Conservation (phyloP, 2,113 vertebrate genomes). For the Tyrannus savana region DNA sequence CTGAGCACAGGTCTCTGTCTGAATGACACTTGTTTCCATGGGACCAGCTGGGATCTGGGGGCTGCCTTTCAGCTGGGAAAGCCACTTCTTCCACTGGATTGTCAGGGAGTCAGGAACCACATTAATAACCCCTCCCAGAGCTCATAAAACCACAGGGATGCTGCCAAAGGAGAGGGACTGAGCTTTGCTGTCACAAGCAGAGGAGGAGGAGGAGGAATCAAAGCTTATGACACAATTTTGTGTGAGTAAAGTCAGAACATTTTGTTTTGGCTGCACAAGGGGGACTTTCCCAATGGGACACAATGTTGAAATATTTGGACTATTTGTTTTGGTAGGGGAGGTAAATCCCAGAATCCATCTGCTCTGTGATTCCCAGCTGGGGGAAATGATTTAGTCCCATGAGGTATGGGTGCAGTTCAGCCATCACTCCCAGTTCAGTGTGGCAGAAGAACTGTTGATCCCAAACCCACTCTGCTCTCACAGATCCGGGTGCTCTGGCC, state of each 20-base stretch:
- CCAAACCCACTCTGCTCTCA: neutral
- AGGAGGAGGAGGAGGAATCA: conserved; percentile 20
- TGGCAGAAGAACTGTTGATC: neutral
- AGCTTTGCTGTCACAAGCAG: neutral
- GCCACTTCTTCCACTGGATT: neutral
- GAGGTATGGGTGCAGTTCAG: neutral
- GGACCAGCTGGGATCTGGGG: neutral
- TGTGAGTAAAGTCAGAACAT: conserved; percentile 58
- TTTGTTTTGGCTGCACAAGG: conserved; percentile 37
- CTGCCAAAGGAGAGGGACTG: conserved; percentile 11
- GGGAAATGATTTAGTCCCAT: fast-evolving
- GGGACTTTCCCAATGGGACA: neutral
- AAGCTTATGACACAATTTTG: conserved; percentile 6
- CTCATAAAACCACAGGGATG: conserved; percentile 39
- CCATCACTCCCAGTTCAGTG: neutral
- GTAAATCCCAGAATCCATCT: neutral
- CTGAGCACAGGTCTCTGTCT: neutral
- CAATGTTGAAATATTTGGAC: conserved; percentile 11
- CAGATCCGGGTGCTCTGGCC: fast-evolving
- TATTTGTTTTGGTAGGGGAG: neutral
- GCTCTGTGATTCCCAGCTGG: neutral
- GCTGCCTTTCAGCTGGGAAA: conserved; percentile 11
- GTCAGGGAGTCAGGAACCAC: neutral
- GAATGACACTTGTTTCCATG: neutral
- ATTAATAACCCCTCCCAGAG: neutral